Conservation (phyloP, 2,888 invertebrate species). For the Drosophila rubida region DNA sequence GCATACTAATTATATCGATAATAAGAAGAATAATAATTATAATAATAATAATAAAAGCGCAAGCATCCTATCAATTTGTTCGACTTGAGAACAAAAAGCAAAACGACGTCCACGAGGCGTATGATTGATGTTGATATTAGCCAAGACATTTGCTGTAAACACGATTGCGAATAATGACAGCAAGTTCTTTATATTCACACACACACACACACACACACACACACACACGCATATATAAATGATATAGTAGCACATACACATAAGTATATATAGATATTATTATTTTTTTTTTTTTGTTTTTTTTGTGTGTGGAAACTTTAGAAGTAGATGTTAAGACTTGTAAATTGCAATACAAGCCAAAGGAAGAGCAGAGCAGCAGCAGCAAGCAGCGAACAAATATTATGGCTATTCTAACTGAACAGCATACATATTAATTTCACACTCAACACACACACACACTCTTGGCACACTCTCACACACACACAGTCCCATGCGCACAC, state of each 20-base stretch:
- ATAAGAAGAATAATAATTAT: conserved; percentile 5
- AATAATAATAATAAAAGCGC: conserved; percentile 3
- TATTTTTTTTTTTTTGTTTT: conserved; percentile 22
- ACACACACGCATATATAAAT: conserved; percentile 7
- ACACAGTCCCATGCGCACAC: conserved; percentile 59
- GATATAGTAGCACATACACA: conserved; percentile 34
- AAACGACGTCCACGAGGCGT: conserved; percentile 29
- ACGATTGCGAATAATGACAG: conserved; percentile 12
- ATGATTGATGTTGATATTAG: conserved; percentile 63
- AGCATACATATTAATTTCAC: conserved; percentile 11
- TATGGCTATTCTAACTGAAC: conserved; percentile 8
- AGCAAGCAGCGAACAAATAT: conserved; percentile 34
- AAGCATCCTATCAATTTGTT: conserved; percentile 23
- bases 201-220: conserved; percentile 1
- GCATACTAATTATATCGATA: background rate
- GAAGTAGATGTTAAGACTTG: conserved; percentile 25
- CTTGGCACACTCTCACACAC: conserved; percentile 7
- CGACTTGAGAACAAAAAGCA: conserved; percentile 16
- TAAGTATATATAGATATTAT: conserved; percentile 14
- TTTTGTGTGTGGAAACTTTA: conserved; percentile 13
- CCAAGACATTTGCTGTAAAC: conserved; percentile 39
- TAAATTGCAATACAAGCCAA: conserved; percentile 40
- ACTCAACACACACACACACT: conserved; percentile 14
- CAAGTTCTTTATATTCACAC: conserved; percentile 16
- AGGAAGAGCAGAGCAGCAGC: conserved; percentile 39